Percentiles rank a stretch among this genome's conserved stretches.
These are phyloP conservation scores for Emmelina monodactyla DNA, from an alignment of 2,888 invertebrate species.

Conservation along the genomic window DNA sequence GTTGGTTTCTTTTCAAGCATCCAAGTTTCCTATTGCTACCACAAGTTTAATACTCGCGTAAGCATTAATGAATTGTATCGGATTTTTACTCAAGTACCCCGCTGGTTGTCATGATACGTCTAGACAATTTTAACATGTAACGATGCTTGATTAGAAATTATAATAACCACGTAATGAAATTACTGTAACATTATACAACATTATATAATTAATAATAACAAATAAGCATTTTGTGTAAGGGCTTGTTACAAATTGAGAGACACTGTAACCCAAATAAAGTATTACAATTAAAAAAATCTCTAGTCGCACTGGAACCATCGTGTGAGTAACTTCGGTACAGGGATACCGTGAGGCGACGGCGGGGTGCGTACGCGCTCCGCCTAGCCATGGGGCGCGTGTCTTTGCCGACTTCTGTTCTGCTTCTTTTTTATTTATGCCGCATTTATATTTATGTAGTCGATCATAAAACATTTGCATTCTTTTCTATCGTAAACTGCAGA, in stretches of 20 bases:
- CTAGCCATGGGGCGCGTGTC: slow-evolving; percentile 21
- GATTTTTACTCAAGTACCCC: not conserved
- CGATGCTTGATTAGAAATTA: slow-evolving; percentile 57
- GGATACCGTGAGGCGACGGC: slow-evolving; percentile 20
- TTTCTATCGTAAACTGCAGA: slow-evolving; percentile 58
- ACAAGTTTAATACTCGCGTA: too few relatives aligned
- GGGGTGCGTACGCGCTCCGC: too few relatives aligned
- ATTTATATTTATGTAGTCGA: slow-evolving; percentile 58
- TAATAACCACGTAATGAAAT: slow-evolving; percentile 65
- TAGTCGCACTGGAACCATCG: slow-evolving; percentile 72
- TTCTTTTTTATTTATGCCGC: slow-evolving; percentile 52
- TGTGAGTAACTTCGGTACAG: slow-evolving; percentile 38
- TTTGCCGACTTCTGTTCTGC: slow-evolving; percentile 48
- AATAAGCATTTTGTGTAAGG: slow-evolving; percentile 70
- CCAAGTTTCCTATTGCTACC: slow-evolving; percentile 22
- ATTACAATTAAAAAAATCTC: slow-evolving; percentile 70
- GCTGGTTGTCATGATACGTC: slow-evolving; percentile 7
- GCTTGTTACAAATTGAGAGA: slow-evolving; percentile 66
- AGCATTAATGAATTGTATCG: not conserved
- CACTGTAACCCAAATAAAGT: slow-evolving; percentile 70
- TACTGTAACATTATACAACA: slow-evolving; percentile 64
- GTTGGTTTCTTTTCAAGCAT: slow-evolving; percentile 60
- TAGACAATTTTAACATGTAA: slow-evolving; percentile 23
- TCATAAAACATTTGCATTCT: slow-evolving; percentile 59
- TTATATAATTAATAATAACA: slow-evolving; percentile 53